phyloP scores from a whole-genome alignment of 2,797 vertebrate species.

The Enteromius unitaeniatus region DNA sequence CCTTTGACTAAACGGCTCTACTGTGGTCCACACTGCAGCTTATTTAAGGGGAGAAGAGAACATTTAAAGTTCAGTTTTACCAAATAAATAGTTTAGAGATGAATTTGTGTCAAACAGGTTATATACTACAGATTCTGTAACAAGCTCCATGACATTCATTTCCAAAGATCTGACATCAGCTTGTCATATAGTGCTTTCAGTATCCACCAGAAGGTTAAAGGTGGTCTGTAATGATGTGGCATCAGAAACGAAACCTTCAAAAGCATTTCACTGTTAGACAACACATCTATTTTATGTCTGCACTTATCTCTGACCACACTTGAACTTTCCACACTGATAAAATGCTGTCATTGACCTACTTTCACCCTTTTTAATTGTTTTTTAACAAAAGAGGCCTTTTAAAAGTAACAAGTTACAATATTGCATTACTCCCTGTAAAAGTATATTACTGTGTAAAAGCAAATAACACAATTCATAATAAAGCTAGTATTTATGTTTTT shows the following conservation, averaged over 20 bases:
- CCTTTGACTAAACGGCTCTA: not conserved
- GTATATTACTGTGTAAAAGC: too few relatives aligned
- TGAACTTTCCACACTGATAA: not conserved
- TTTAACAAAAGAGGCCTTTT: not conserved
- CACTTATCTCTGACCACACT: not conserved
- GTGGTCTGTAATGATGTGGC: not conserved
- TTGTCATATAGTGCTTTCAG: not conserved
- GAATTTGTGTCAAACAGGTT: not conserved
- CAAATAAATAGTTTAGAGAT: not conserved
- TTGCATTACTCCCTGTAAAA: not conserved
- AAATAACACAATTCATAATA: not conserved
- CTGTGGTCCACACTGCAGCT: not conserved
- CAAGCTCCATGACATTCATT: not conserved
- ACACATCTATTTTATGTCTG: not conserved
- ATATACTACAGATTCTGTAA: not conserved
- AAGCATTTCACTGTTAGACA: not conserved
- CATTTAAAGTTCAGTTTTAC: not conserved
- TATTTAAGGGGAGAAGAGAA: not conserved
- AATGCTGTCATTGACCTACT: not conserved
- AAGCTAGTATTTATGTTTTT: not conserved
- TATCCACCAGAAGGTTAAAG: not conserved
- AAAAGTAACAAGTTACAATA: not conserved
- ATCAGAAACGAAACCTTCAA: not conserved
- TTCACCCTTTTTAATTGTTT: not conserved
- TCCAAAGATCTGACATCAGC: not conserved